Base-by-base conservation (phyloP, 2,113 vertebrate genomes). In the Alligator sinensis region DNA sequence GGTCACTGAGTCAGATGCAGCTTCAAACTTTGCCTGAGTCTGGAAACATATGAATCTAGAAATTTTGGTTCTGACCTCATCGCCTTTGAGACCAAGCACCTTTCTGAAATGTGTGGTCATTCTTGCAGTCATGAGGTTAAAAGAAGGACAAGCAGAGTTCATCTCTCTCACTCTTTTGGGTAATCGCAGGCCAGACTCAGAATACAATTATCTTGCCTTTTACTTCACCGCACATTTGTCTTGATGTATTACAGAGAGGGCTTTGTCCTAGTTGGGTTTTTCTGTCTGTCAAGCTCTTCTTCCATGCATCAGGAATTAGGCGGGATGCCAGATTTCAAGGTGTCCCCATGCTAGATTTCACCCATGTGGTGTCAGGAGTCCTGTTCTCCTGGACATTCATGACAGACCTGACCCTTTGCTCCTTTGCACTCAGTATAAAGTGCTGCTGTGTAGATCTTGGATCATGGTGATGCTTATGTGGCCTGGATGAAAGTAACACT, bases 301-400 rank as follows among this genome's bases (percentile, higher is more conserved):
- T 12, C 17, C 19, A 15, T 74, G 70, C 22, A 9, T 21, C 57
- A 5, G 66, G 2, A 3, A 3, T 3, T 55, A 28, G 34, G 63
- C 38, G 14, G 0, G 2, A 16, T 24, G 1, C 34, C 2, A 21
- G 25, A 16, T 59, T 28, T 54, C 57, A 9, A 58, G 47, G 70
- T 10, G 0, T 57, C 4, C 18, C 15, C 15, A 27, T 4, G 1
- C 68, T 5, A 11, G 18, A 34, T 70, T 34, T 70, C n/a, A 21
- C 28, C n/a, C n/a, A 68, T 19, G 17, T 21, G 27, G 76, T 57
- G 10, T 57, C 18, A 12, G 14, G 57, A 77, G 58, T 21, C 27
- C 25, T 10, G 27, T 28, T 11, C 57, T 59, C 28, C 57, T 30
- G 22, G 58, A 59, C 22, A 30, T 19, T 14, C 28, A 12, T 21